Percentiles rank a stretch among this genome's conserved stretches.
phyloP scores from a whole-genome alignment of 1,140 invertebrate species.

The Trachymyrmex septentrionalis region DNA sequence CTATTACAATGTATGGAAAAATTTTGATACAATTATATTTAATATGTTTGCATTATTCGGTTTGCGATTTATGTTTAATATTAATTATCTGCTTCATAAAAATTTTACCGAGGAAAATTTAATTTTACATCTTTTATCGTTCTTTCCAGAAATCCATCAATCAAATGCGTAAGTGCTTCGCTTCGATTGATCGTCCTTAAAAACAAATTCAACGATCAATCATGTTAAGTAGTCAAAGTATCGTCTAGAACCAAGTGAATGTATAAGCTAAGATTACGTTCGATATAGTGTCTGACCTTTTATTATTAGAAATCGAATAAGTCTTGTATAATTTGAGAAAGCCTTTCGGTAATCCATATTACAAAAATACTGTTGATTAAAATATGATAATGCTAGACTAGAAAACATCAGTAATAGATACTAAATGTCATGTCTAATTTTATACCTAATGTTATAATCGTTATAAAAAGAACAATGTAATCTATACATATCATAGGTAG shows the following conservation, averaged over 20 bases:
- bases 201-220: slow-evolving; percentile 46
- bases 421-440: slow-evolving; percentile 24
- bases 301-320: slow-evolving; percentile 18
- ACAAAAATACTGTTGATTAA: neutral
- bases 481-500: neutral
- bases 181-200: slow-evolving; percentile 23
- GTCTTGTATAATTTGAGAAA: slow-evolving; percentile 15
- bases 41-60: neutral
- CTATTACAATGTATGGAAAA: neutral
- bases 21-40: neutral
- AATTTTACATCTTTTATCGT: slow-evolving; percentile 26
- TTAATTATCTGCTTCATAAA: slow-evolving; percentile 35
- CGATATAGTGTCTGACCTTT: slow-evolving; percentile 40
- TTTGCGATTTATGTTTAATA: neutral
- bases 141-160: slow-evolving; percentile 24
- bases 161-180: slow-evolving; percentile 20
- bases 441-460: neutral
- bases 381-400: neutral
- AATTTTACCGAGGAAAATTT: slow-evolving; percentile 15
- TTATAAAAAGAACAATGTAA: neutral
- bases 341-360: neutral
- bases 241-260: slow-evolving; percentile 25
- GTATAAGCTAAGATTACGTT: slow-evolving; percentile 22
- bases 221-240: slow-evolving; percentile 46
- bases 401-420: neutral